These are phyloP conservation scores for Psammodynastes pulverulentus DNA, from an alignment of 2,113 vertebrate genomes.

Conservation along the genomic window DNA sequence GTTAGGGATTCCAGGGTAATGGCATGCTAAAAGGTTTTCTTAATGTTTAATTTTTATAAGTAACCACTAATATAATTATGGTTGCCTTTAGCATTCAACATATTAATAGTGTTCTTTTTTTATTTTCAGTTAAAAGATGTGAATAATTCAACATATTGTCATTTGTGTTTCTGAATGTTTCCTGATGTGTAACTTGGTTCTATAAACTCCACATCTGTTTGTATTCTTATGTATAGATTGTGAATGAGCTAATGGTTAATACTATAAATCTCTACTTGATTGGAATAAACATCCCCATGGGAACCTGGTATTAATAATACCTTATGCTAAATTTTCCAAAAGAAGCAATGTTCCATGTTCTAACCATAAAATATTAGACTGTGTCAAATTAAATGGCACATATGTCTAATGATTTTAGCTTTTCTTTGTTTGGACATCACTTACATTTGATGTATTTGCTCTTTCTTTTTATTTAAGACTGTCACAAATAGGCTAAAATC, in stretches of 20 bases:
- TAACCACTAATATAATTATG: background rate
- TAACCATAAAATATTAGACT: constrained; percentile 15
- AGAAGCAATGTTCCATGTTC: background rate
- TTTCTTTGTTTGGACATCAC: constrained; percentile 22
- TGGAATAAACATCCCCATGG: constrained; percentile 11
- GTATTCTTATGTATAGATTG: constrained; percentile 3
- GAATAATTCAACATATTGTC: background rate
- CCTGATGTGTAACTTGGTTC: constrained; percentile 1
- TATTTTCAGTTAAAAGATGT: background rate
- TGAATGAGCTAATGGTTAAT: constrained; percentile 1
- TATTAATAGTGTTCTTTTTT: background rate
- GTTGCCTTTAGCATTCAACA: background rate
- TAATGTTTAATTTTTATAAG: background rate
- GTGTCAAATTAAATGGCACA: constrained; percentile 19
- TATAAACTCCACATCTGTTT: background rate
- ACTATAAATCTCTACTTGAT: constrained; percentile 3
- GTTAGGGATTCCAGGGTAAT: background rate
- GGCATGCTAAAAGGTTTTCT: background rate
- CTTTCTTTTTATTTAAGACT: background rate
- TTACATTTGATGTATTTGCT: constrained; percentile 5
- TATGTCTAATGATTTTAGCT: background rate
- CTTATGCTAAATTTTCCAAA: constrained; percentile 8
- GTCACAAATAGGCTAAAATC: constrained; percentile 14
- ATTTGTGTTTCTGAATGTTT: background rate
- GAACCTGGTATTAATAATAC: background rate